Evolutionary conservation across 2,888 invertebrate species (phyloP), one percentile per base, ranked within the genome.

Genomic region (Cynaeus angustus): DNA sequence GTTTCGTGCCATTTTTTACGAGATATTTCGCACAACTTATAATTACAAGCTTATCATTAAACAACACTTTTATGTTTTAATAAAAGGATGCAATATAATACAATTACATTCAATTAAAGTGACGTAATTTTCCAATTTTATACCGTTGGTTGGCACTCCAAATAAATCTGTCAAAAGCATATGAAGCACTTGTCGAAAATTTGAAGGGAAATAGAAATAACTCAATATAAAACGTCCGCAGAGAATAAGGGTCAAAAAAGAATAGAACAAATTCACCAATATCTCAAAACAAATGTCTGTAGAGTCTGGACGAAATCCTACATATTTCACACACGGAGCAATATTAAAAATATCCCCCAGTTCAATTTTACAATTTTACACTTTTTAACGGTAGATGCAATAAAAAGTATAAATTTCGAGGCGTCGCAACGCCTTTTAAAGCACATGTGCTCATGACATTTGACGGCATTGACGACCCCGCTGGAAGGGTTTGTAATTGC

Each of bases 401-500:
- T 77, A 80, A 78, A 80, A 82, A 81, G 78, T 81, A 80, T 81
- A 82, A 82, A 82, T 82, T 81, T 80, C 62, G 68, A 75, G 71
- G 64, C 66, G 73, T 68, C 72, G 70, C 65, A 50, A 56, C 64
- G 66, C 70, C 66, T 61, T 70, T 66, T 52, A 64, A 58, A 66
- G 67, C 77, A 71, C 78, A 78, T 73, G 71, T 77, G 78, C 66
- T 67, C 26, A 71, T 77, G 78, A 77, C 80, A 75, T 76, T 76
- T 78, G 78, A 75, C 75, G 75, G 56, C 55, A 12, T 70, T 75
- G 77, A 77, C 76, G 74, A 67, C 74, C 79, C 75, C 76, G 68
- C 72, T 74, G 79, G 81, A 83, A 83, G 83, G 83, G 83, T 82
- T 83, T 80, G 79, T 84, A 84, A 84, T 84, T 84, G 83, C 79